Conservation (phyloP, 2,888 invertebrate genomes). For the Stramonita haemastoma region DNA sequence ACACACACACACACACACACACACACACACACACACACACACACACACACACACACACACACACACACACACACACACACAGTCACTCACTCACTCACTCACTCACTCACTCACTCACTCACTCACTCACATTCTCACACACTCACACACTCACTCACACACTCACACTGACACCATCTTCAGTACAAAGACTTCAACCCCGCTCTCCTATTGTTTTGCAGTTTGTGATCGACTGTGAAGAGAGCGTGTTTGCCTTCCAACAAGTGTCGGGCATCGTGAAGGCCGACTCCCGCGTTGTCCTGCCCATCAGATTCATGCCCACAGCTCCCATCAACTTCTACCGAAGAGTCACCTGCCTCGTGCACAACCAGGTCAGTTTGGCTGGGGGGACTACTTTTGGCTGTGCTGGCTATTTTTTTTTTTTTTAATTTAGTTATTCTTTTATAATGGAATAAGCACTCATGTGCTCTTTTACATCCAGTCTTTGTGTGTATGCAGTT, state of each 20-base stretch:
- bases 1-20: no score
- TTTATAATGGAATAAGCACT: no score
- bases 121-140: not conserved
- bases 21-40: not conserved
- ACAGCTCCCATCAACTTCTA: slow-evolving; percentile 73
- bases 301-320: slow-evolving; percentile 73
- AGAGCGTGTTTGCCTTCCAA: slow-evolving; percentile 75
- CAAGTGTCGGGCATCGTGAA: slow-evolving; percentile 64
- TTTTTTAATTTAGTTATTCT: no score
- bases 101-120: no score
- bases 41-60: not conserved
- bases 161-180: no score
- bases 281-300: slow-evolving; percentile 63
- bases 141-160: not conserved
- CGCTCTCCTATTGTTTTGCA: slow-evolving; percentile 52
- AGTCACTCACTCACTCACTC: not conserved
- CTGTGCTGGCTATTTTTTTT: not conserved
- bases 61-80: not conserved
- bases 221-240: slow-evolving; percentile 75
- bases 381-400: not conserved
- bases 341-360: slow-evolving; percentile 71
- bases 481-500: no score
- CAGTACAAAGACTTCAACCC: no score
- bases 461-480: no score
- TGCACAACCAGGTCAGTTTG: slow-evolving; percentile 74